phyloP scores from a whole-genome alignment of 2,797 vertebrate genomes.

The Telmatherina bonti region DNA sequence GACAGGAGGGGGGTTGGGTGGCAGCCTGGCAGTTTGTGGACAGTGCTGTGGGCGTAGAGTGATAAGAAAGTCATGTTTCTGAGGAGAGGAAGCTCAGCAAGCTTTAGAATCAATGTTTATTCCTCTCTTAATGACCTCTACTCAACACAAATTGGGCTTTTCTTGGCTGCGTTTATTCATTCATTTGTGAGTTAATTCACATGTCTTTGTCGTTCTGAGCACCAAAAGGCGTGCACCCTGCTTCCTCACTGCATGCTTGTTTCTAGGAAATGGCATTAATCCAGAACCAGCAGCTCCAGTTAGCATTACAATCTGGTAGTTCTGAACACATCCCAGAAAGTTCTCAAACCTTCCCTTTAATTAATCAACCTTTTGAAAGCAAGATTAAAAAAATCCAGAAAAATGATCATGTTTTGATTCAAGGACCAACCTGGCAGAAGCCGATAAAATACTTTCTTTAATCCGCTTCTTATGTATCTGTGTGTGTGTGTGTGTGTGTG shows the following conservation, averaged over 20 bases:
- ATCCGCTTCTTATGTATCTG: not conserved
- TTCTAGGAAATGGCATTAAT: slow-evolving; percentile 29
- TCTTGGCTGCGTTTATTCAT: slow-evolving; percentile 31
- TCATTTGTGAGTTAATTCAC: slow-evolving; percentile 9
- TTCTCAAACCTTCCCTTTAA: slow-evolving; percentile 1
- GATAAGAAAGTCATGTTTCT: slow-evolving; percentile 50
- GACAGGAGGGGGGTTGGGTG: slow-evolving; percentile 35
- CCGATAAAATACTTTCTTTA: slow-evolving; percentile 8
- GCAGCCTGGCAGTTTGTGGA: slow-evolving; percentile 33
- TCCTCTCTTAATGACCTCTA: slow-evolving; percentile 35
- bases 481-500: too few species aligned
- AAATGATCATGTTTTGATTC: slow-evolving; percentile 1
- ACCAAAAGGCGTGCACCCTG: slow-evolving; percentile 22
- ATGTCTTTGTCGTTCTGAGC: slow-evolving; percentile 22
- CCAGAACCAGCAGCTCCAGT: slow-evolving; percentile 33
- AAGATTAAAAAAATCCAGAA: not conserved
- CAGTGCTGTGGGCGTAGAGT: slow-evolving; percentile 31
- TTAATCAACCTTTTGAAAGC: slow-evolving; percentile 14
- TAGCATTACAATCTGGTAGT: slow-evolving; percentile 36
- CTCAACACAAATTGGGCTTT: slow-evolving; percentile 33
- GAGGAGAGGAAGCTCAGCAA: slow-evolving; percentile 29
- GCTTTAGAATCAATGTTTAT: slow-evolving; percentile 51
- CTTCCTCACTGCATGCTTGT: slow-evolving; percentile 30
- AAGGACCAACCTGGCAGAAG: not conserved
- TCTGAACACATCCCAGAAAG: slow-evolving; percentile 30